A percentile compares a stretch with the other conserved stretches of the same genome.
phyloP scores from a whole-genome alignment of 2,797 vertebrate species.

The Malacoraja senta region DNA sequence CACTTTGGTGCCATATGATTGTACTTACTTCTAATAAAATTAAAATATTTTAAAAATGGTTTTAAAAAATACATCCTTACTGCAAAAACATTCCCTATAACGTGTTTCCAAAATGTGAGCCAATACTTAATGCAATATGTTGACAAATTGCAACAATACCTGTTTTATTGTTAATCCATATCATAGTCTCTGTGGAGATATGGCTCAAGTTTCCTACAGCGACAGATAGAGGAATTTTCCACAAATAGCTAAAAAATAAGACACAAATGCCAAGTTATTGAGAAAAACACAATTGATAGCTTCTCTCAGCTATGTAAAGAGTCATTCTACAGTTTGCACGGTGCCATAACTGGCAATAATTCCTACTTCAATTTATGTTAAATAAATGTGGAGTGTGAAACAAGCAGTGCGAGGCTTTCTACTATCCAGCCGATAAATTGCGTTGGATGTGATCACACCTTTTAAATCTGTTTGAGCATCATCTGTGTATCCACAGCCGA shows the following conservation, averaged over 20 bases:
- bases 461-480: neutral
- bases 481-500: neutral
- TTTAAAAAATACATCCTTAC: neutral
- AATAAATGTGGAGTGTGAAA: constrained; percentile 27
- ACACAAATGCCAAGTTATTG: constrained; percentile 44
- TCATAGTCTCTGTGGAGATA: constrained; percentile 76
- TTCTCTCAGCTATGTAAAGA: neutral
- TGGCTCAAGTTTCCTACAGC: constrained; percentile 81
- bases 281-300: neutral
- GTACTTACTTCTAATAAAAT: too few relatives aligned
- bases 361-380: constrained; percentile 2
- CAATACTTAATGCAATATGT: neutral
- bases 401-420: neutral
- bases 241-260: constrained; percentile 78
- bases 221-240: constrained; percentile 89
- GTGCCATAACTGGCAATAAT: neutral
- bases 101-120: neutral
- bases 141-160: constrained; percentile 59
- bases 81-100: neutral
- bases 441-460: neutral
- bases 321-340: neutral
- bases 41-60: too few relatives aligned
- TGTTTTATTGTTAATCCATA: constrained; percentile 95
- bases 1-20: too few relatives aligned
- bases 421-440: neutral